phyloP scores from a whole-genome alignment of 2,888 invertebrate species.

The Tinea semifulvella region DNA sequence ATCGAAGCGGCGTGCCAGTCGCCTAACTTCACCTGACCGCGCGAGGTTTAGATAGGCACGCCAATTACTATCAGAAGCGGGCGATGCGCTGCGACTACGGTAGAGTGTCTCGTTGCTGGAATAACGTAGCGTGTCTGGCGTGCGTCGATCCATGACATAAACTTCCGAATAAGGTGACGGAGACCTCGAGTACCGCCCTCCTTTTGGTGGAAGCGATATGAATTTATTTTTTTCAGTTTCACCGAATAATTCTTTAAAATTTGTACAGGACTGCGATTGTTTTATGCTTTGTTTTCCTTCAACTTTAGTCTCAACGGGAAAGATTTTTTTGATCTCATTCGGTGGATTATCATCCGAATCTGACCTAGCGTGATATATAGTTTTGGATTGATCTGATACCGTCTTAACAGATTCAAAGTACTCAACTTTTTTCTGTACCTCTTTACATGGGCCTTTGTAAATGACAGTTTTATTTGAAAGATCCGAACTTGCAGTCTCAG shows the following conservation, averaged over 20 bases:
- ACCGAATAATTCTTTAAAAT: slow-evolving; percentile 84
- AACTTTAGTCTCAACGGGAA: slow-evolving; percentile 25
- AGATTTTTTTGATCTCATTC: slow-evolving; percentile 30
- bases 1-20: slow-evolving; percentile 82
- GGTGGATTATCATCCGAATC: slow-evolving; percentile 54
- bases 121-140: slow-evolving; percentile 59
- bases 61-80: slow-evolving; percentile 76
- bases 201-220: slow-evolving; percentile 59
- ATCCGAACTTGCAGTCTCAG: slow-evolving; percentile 78
- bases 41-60: slow-evolving; percentile 75
- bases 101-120: slow-evolving; percentile 74
- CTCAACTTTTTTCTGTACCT: slow-evolving; percentile 77
- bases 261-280: slow-evolving; percentile 76
- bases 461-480: slow-evolving; percentile 76
- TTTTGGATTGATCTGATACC: slow-evolving; percentile 51
- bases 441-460: slow-evolving; percentile 66
- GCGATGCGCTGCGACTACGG: slow-evolving; percentile 77
- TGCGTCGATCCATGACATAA: slow-evolving; percentile 49
- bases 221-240: slow-evolving; percentile 72
- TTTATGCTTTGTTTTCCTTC: slow-evolving; percentile 35
- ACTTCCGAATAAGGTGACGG: slow-evolving; percentile 64
- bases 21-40: slow-evolving; percentile 79
- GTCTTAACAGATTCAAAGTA: slow-evolving; percentile 79
- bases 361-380: slow-evolving; percentile 62
- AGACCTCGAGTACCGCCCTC: slow-evolving; percentile 49